Percentiles rank a stretch among this genome's conserved stretches.
phyloP scores from a whole-genome alignment of 2,113 vertebrate species.

The Phaethornis superciliosus region DNA sequence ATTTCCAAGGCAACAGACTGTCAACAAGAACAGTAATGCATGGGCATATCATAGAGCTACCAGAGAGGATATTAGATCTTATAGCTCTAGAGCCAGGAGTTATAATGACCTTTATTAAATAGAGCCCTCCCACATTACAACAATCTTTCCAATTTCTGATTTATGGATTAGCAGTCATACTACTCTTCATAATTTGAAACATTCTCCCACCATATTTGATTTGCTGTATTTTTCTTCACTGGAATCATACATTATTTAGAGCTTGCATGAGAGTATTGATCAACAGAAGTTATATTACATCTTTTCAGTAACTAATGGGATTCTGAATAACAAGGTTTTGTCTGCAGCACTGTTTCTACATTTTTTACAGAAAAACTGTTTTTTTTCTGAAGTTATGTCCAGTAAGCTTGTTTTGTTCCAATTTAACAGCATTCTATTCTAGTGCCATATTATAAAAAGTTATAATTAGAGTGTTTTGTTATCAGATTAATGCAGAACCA shows the following conservation, averaged over 20 bases:
- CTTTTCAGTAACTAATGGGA: constrained; percentile 44
- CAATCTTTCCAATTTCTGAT: constrained; percentile 73
- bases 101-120: constrained; percentile 81
- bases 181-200: constrained; percentile 56
- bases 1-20: constrained; percentile 88
- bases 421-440: background rate
- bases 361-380: background rate
- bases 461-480: background rate
- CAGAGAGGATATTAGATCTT: constrained; percentile 79
- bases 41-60: constrained; percentile 82
- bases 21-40: constrained; percentile 84
- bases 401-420: background rate
- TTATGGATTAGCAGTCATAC: constrained; percentile 70
- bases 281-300: constrained; percentile 56
- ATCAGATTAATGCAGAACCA: background rate
- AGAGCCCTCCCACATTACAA: constrained; percentile 74
- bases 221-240: constrained; percentile 60
- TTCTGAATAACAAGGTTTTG: constrained; percentile 49
- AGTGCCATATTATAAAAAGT: background rate
- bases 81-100: constrained; percentile 76
- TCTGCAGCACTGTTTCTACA: background rate
- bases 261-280: constrained; percentile 56
- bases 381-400: constrained; percentile 5
- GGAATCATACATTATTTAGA: constrained; percentile 68
- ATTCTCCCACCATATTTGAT: constrained; percentile 67